Conservation (phyloP, 2,113 vertebrate genomes). For the Pardalotus punctatus region DNA sequence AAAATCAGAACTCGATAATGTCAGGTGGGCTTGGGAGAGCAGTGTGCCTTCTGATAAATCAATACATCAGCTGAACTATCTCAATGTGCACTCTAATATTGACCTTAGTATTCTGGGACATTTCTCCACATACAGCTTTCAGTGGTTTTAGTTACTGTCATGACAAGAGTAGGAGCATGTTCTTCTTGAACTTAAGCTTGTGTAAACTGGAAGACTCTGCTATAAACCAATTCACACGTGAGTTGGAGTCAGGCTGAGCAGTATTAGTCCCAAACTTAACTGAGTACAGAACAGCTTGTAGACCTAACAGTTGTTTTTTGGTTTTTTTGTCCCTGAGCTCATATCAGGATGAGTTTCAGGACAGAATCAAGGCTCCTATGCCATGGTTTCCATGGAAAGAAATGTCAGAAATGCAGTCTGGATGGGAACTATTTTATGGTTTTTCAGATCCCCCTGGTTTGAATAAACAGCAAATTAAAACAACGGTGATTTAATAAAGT, state of each 20-base stretch:
- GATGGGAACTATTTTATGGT: neutral
- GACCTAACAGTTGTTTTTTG: neutral
- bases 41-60: neutral
- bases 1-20: conserved; percentile 39
- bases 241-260: neutral
- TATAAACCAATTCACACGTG: neutral
- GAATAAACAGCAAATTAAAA: neutral
- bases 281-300: neutral
- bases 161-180: neutral
- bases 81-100: neutral
- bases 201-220: neutral
- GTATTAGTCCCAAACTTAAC: neutral
- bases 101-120: neutral
- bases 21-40: neutral
- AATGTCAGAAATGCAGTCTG: neutral
- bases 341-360: neutral
- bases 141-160: neutral
- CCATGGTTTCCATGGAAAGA: neutral
- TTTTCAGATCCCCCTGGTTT: neutral
- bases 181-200: neutral
- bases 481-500: neutral
- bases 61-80: neutral
- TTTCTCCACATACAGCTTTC: neutral
- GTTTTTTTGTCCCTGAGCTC: neutral
- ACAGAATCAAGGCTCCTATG: neutral